A percentile compares a stretch with the other conserved stretches of the same genome.
phyloP scores from a whole-genome alignment of 2,113 vertebrate genomes.

The Sterna hirundo region DNA sequence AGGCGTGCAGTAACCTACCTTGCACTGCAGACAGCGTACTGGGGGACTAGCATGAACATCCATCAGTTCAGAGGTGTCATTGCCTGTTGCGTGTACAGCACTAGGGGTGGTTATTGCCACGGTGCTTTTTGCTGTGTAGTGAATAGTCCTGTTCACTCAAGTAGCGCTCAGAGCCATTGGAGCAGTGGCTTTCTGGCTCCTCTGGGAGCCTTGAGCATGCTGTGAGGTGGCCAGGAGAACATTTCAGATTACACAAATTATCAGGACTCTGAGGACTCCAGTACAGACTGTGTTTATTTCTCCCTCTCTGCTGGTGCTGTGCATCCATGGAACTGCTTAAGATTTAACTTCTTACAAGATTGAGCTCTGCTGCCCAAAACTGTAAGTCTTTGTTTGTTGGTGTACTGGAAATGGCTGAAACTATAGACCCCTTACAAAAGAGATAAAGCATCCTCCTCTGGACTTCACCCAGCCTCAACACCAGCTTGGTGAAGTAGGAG shows the following conservation, averaged over 20 bases:
- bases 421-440: background rate
- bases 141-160: background rate
- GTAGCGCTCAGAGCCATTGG: background rate
- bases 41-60: background rate
- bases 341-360: background rate
- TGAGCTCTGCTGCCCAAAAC: background rate
- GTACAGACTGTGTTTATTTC: background rate
- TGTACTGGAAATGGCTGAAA: background rate
- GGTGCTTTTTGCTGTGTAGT: background rate
- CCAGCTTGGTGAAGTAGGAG: background rate
- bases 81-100: background rate
- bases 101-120: background rate
- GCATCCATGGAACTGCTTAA: background rate
- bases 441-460: background rate
- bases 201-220: background rate
- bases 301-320: background rate
- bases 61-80: background rate
- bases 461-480: background rate
- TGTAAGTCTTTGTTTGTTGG: background rate
- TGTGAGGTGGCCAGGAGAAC: background rate
- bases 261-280: background rate
- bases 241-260: background rate
- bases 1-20: background rate
- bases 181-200: background rate
- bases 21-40: background rate